Evolutionary conservation across 2,888 invertebrate genomes (phyloP), one percentile per base, ranked within the genome.

Genomic region (Ommatoiulus sabulosus): DNA sequence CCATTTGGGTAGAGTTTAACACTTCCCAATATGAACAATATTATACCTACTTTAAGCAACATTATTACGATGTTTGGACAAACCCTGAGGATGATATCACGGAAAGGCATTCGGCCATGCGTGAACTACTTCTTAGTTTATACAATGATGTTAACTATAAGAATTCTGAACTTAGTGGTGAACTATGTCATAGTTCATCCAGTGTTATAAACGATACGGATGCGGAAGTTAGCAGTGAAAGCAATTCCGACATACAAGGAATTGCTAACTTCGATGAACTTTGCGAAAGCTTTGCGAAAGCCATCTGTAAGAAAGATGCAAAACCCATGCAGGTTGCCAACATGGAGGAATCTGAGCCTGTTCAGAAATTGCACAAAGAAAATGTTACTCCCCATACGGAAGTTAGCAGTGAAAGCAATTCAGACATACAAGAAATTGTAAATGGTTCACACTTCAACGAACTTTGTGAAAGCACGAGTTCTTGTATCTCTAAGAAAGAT

Each of bases 21-120:
- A 4, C 63, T 63, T 17, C 63, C 3, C 63, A 63, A 63, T 63
- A 63, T 63, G 63, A 63, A n/a, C 63, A 17, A 1, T 63, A 63
- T 63, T 63, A 63, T 63, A 17, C 63, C 5, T 63, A 63, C 20
- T 63, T 63, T 63, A 17, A n/a, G 63, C 5, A 63, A n/a, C 63
- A n/a, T n/a, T 63, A 63, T 63, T 63, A 63, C n/a, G 20, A 63
- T 63, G 63, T 63, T 63, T 63, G 63, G 63, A 63, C n/a, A 5
- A 35, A 85, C 15, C 17, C 85, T 85, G 17, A 85, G 17, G n/a
- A 6, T 4, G 43, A 44, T 85, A 7, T 6, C 43, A 24, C 6
- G 35, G 85, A 85, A 85, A 35, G n/a, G 35, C n/a, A 8, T 17
- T 17, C 85, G 6, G 44, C 15, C n/a, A 44, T 85, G 43, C 85